Conservation (phyloP, 2,797 vertebrate species). For the Coluber constrictor region DNA sequence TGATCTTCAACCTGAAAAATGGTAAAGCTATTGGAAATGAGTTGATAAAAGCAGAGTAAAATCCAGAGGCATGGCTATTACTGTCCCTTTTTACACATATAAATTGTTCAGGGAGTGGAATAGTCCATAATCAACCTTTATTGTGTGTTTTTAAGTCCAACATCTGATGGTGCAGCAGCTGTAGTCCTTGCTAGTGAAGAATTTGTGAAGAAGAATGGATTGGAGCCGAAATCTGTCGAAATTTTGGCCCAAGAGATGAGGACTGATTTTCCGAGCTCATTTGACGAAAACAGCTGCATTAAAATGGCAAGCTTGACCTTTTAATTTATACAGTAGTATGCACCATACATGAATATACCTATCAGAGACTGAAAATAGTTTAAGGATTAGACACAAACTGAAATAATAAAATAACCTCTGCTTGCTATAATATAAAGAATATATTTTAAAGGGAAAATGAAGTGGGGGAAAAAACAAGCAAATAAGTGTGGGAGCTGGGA, state of each 20-base stretch:
- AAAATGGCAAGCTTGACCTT: constrained; percentile 78
- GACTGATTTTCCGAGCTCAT: constrained; percentile 84
- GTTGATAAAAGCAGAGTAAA: background rate
- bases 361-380: background rate
- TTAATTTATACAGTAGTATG: background rate
- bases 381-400: background rate
- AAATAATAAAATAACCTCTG: background rate
- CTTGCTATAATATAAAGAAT: background rate
- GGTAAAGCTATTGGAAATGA: background rate
- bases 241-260: constrained; percentile 93
- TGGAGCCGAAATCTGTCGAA: constrained; percentile 88
- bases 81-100: background rate
- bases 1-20: background rate
- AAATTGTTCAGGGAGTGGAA: background rate
- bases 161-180: constrained; percentile 92
- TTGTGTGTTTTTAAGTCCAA: constrained; percentile 77
- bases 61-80: background rate
- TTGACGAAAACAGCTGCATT: constrained; percentile 86
- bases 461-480: background rate
- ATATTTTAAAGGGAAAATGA: background rate
- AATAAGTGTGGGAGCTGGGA: background rate
- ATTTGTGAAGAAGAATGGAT: constrained; percentile 78
- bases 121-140: background rate
- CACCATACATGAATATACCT: background rate
- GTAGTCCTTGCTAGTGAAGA: constrained; percentile 85